phyloP scores from a whole-genome alignment of 2,113 vertebrate genomes.

The Malaclemys terrapin region DNA sequence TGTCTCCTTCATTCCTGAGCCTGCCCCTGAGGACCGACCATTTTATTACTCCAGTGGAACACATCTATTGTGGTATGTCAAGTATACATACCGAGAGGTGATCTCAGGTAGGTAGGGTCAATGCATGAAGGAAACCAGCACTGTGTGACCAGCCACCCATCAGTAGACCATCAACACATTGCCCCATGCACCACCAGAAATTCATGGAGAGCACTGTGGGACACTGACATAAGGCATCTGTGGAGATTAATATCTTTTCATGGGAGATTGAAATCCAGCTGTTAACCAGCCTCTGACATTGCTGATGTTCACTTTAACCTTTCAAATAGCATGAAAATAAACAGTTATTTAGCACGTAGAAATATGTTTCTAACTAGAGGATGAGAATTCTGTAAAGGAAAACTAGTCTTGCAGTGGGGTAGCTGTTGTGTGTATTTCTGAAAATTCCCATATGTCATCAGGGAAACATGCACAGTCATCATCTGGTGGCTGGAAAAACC shows the following conservation, averaged over 20 bases:
- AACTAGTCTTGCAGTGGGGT: background rate
- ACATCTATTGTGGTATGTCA: background rate
- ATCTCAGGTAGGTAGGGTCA: background rate
- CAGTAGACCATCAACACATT: background rate
- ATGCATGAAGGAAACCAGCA: background rate
- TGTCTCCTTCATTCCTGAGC: background rate
- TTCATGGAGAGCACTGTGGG: background rate
- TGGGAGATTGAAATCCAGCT: background rate
- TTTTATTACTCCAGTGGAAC: background rate
- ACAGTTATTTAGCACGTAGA: background rate
- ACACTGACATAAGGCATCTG: background rate
- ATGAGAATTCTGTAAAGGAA: background rate
- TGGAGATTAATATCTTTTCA: background rate
- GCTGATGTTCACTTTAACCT: background rate
- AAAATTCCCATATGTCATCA: background rate
- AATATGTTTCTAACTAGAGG: background rate
- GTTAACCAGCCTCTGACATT: background rate
- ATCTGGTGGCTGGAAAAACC: background rate
- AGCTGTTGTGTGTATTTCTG: background rate
- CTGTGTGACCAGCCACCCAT: background rate
- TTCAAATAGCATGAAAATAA: background rate
- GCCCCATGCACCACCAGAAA: background rate
- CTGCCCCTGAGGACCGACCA: background rate
- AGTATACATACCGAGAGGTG: background rate
- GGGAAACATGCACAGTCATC: background rate